Conservation (phyloP, 2,888 invertebrate species). For the Limenitis camilla region DNA sequence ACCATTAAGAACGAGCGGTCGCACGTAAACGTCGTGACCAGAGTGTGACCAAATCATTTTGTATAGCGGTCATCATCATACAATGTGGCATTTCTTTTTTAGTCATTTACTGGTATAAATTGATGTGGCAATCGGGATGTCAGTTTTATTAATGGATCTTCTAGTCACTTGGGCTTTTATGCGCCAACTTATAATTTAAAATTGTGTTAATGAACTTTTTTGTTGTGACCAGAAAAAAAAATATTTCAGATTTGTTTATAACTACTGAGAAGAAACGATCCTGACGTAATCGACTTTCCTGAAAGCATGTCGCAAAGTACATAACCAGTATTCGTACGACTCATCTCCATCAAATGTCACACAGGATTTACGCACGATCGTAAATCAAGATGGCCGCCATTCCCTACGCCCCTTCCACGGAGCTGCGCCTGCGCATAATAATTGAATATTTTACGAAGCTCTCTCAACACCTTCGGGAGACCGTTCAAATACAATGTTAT, state of each 20-base stretch:
- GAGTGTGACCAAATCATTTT: slow-evolving; percentile 65
- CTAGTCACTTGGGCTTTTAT: too few relatives aligned
- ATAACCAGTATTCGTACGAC: slow-evolving; percentile 42
- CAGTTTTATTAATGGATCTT: slow-evolving; percentile 2
- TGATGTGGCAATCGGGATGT: slow-evolving; percentile 18
- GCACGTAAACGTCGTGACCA: slow-evolving; percentile 55
- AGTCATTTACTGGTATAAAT: slow-evolving; percentile 27
- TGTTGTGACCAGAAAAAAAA: too few relatives aligned
- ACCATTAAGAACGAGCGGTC: slow-evolving; percentile 52
- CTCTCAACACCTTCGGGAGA: slow-evolving; percentile 69
- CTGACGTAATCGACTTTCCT: slow-evolving; percentile 45
- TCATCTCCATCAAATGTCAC: slow-evolving; percentile 68
- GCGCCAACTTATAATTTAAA: too few relatives aligned
- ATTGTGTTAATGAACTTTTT: too few relatives aligned
- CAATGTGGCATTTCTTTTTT: slow-evolving; percentile 30
- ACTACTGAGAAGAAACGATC: background rate
- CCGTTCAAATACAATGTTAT: slow-evolving; percentile 64
- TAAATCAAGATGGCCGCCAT: slow-evolving; percentile 71
- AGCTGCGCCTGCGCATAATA: slow-evolving; percentile 67
- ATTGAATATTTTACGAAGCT: slow-evolving; percentile 72
- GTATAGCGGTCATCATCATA: slow-evolving; percentile 50
- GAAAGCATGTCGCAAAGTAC: slow-evolving; percentile 48
- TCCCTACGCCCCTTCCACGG: slow-evolving; percentile 33
- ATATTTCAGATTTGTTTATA: too few relatives aligned
- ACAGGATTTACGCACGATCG: slow-evolving; percentile 66